Evolutionary conservation across 1,140 invertebrate genomes (phyloP), one percentile per base, ranked within the genome.

Genomic region (Diplogasteroides magnus): DNA sequence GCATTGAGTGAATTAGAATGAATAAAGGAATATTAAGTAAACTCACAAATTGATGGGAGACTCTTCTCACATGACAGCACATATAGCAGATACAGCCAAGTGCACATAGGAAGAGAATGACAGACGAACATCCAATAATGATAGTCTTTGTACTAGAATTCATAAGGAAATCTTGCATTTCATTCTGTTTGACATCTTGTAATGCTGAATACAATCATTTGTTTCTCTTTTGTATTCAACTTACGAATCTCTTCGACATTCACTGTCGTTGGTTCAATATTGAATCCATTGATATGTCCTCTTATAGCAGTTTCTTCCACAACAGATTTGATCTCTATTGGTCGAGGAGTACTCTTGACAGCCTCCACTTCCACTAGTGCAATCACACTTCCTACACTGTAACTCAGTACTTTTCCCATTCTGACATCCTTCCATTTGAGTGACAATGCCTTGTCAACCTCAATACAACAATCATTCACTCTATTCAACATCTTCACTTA

Each of bases 291-390:
- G 37, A 76, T 69, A 0, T 37, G 59, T 57, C 74, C 73, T 1
- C 73, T 66, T n/a, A 74, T 64, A 19, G 72, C 62, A 31, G 64
- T 69, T 28, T 76, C 73, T 32, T 76, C 73, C 25, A 76, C 58
- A 19, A 62, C 55, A 3, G 61, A 64, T 32, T 71, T 72, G 31
- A 76, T 23, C 37, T 76, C 73, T 31, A 72, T 68, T 2, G 73
- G 63, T 2, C 67, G 58, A 26, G 74, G 70, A 23, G 64, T 62
- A 15, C 66, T 64, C 14, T 57, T 48, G 29, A 58, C 57, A 23
- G 73, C 64, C n/a, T 57, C 69, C 11, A 76, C 67, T 28, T 74
- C 68, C 26, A 76, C 57, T 14, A 67, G 63, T 1, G 74, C 74
- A 37, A 76, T 61, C 13, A 76, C 73, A 6, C 71, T 74, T 56